phyloP scores from a whole-genome alignment of 2,888 invertebrate genomes.

The Cheilosia impressa region DNA sequence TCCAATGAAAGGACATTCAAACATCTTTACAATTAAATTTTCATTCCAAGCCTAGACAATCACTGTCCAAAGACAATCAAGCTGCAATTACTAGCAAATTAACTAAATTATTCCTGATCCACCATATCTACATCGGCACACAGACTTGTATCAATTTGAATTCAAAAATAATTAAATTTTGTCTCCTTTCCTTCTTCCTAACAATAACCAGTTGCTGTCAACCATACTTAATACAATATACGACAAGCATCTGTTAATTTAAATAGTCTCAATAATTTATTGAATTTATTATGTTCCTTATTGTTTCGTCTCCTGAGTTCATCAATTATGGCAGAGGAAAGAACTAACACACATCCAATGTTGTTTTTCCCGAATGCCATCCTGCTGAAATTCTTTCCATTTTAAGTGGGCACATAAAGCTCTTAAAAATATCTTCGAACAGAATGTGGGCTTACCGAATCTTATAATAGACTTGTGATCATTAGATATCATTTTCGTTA shows the following conservation, averaged over 20 bases:
- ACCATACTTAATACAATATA: constrained; percentile 25
- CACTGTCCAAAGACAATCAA: too few relatives aligned
- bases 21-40: too few relatives aligned
- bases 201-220: constrained; percentile 30
- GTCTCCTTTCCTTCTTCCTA: not conserved
- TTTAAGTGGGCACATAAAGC: constrained; percentile 12
- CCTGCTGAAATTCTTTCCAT: not conserved
- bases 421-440: not conserved
- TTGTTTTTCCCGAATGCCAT: constrained; percentile 11
- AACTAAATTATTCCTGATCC: too few relatives aligned
- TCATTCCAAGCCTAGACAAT: too few relatives aligned
- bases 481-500: not conserved
- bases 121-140: too few relatives aligned
- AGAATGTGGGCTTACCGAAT: not conserved
- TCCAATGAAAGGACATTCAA: too few relatives aligned
- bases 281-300: constrained; percentile 41
- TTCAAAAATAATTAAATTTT: not conserved
- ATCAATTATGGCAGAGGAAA: not conserved
- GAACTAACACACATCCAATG: not conserved
- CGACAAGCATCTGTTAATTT: constrained; percentile 44
- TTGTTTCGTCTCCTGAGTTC: constrained; percentile 7
- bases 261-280: constrained; percentile 38
- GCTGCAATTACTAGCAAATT: too few relatives aligned
- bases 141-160: not conserved
- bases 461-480: not conserved